These are phyloP conservation scores for Drosophila mercatorum DNA, from an alignment of 2,888 invertebrate genomes.

Conservation along the genomic window DNA sequence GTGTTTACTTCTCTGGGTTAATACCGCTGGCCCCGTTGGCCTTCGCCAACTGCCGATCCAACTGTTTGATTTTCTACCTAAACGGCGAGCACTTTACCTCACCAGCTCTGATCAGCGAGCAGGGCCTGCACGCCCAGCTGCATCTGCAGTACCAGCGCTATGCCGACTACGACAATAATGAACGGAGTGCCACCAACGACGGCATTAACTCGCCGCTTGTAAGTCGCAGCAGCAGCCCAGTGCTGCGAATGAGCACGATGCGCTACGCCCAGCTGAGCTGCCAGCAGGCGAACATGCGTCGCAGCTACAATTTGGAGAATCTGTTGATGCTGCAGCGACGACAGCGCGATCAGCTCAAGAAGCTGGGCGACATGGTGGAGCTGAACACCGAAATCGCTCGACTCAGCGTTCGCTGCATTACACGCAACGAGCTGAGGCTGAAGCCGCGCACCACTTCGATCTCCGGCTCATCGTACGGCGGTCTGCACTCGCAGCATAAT, in stretches of 20 bases:
- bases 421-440: conserved; percentile 64
- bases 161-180: conserved; percentile 54
- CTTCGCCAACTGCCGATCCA: conserved; percentile 71
- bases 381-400: conserved; percentile 85
- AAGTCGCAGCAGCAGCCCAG: conserved; percentile 80
- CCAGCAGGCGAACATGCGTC: conserved; percentile 87
- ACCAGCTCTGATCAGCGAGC: conserved; percentile 83
- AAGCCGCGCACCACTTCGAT: conserved; percentile 74
- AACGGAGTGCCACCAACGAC: conserved; percentile 17
- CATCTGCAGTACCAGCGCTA: conserved; percentile 73
- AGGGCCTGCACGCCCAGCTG: conserved; percentile 73
- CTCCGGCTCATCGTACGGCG: conserved; percentile 50
- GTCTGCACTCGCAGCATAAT: conserved; percentile 56
- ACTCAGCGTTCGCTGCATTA: conserved; percentile 83
- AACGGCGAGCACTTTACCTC: conserved; percentile 94
- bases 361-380: conserved; percentile 87
- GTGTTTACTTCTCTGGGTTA: conserved; percentile 93
- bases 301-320: conserved; percentile 90
- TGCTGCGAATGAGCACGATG: conserved; percentile 76
- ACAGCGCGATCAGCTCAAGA: conserved; percentile 90
- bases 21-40: conserved; percentile 85
- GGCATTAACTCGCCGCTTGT: conserved; percentile 81
- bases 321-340: conserved; percentile 89
- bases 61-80: conserved; percentile 92
- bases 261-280: conserved; percentile 84